Evolutionary conservation across 2,113 vertebrate genomes (phyloP).

Genomic region (Leucopsar rothschildi): DNA sequence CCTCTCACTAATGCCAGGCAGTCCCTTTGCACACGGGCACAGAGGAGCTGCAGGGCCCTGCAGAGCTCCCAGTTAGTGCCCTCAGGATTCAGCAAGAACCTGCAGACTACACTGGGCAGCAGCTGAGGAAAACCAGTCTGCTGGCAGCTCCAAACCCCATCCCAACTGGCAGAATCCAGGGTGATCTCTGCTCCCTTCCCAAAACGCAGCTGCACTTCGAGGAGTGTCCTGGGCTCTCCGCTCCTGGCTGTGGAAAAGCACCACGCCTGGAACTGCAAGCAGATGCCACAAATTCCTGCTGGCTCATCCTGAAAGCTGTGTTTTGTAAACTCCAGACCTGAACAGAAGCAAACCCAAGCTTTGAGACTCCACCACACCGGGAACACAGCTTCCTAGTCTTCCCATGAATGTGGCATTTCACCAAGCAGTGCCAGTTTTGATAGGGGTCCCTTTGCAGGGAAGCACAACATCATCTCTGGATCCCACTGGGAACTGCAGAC

Average conservation of each 20-base stretch:
- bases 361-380: neutral
- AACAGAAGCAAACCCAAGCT: neutral
- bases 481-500: neutral
- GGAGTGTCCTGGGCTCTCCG: accelerated
- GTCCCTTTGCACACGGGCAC: accelerated
- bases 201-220: accelerated
- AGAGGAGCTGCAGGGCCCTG: neutral
- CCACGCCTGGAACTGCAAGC: neutral
- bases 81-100: neutral
- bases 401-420: accelerated
- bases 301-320: neutral
- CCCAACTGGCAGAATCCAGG: accelerated
- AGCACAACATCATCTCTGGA: neutral
- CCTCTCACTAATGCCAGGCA: neutral
- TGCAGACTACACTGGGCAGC: accelerated
- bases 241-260: neutral
- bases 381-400: neutral
- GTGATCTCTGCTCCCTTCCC: neutral
- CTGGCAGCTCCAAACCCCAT: neutral
- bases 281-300: neutral
- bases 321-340: neutral
- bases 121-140: neutral
- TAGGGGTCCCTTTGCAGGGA: accelerated
- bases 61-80: neutral
- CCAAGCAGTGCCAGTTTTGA: accelerated